phyloP scores from a whole-genome alignment of 2,113 vertebrate species.

The Campylomormyrus tamandua region DNA sequence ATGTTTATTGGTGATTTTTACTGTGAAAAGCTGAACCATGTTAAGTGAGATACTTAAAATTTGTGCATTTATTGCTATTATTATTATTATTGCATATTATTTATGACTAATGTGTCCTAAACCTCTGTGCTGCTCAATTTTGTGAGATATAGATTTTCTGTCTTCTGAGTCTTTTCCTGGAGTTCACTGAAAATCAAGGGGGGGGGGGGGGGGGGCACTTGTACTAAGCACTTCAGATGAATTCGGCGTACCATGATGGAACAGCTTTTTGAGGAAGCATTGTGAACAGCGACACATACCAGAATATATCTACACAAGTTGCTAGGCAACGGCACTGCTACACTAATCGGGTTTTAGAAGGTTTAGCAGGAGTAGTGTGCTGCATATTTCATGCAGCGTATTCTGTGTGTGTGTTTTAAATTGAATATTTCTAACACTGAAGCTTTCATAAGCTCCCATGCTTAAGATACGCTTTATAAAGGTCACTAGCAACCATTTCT shows the following conservation, averaged over 20 bases:
- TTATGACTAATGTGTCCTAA: neutral
- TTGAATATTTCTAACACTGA: neutral
- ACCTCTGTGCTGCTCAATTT: neutral
- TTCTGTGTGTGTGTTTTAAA: neutral
- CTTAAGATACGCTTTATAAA: neutral
- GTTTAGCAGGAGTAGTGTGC: neutral
- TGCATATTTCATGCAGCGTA: neutral
- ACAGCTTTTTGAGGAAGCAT: neutral
- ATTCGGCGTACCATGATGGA: neutral
- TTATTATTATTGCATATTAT: neutral
- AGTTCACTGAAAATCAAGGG: neutral
- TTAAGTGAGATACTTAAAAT: neutral
- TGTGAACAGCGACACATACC: neutral
- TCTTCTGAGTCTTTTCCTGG: neutral
- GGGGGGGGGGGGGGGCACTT: neutral
- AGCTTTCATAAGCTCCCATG: neutral
- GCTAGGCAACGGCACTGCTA: slow-evolving; percentile 1
- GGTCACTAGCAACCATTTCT: neutral
- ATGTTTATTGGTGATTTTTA: neutral
- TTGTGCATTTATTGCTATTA: neutral
- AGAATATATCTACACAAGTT: neutral
- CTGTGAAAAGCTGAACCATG: neutral
- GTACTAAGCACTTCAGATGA: neutral
- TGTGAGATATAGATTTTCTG: neutral
- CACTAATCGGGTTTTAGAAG: neutral